A percentile compares a stretch with the other conserved stretches of the same genome.
Conservation (phyloP, 2,113 vertebrate species). For the Corynorhinus townsendii region DNA sequence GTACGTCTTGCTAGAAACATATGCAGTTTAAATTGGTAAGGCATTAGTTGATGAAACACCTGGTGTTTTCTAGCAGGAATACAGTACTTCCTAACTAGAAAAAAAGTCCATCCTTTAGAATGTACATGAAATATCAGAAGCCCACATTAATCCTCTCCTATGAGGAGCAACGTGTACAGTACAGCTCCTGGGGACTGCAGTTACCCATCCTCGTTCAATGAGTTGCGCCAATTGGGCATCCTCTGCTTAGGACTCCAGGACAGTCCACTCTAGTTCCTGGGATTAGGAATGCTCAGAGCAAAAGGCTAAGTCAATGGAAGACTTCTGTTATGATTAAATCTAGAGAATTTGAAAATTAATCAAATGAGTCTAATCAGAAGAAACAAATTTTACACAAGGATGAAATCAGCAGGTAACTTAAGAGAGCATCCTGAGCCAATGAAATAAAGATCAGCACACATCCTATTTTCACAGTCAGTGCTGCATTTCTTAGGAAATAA, state of each 20-base stretch:
- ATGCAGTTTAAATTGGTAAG: not conserved
- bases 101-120: conserved; percentile 36
- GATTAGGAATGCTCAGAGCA: not conserved
- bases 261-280: not conserved
- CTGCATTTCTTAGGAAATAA: not conserved
- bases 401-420: not conserved
- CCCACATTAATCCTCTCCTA: not conserved
- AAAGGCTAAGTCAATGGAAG: not conserved
- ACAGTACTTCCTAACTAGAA: conserved; percentile 7
- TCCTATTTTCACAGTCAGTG: not conserved
- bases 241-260: not conserved
- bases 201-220: not conserved
- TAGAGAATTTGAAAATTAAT: conserved; percentile 20
- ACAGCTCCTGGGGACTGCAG: not conserved
- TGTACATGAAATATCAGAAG: conserved; percentile 9
- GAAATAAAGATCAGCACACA: not conserved
- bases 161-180: not conserved
- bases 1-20: not conserved
- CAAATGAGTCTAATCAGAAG: not conserved
- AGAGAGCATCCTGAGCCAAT: not conserved
- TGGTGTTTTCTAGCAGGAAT: not conserved
- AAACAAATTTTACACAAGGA: not conserved
- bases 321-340: not conserved
- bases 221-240: not conserved
- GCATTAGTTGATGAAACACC: conserved; percentile 22